phyloP scores from a whole-genome alignment of 2,888 invertebrate genomes.

The Dicycla oo region DNA sequence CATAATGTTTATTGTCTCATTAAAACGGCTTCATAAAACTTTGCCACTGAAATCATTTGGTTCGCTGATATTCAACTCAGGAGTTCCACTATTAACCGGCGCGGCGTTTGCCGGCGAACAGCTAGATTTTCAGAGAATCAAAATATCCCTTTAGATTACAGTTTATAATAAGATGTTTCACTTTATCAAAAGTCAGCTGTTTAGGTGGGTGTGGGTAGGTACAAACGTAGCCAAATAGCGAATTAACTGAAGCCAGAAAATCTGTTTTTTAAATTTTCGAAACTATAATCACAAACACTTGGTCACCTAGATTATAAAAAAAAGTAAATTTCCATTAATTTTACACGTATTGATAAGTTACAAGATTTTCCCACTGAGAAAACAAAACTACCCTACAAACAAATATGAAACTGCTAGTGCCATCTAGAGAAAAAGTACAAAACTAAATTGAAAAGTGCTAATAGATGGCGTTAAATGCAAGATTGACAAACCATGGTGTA shows the following conservation, averaged over 20 bases:
- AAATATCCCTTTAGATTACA: constrained; percentile 6
- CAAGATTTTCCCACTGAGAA: not conserved
- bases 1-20: constrained; percentile 31
- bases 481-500: not conserved
- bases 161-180: constrained; percentile 6
- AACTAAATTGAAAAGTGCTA: not conserved
- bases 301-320: not conserved
- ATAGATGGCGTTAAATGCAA: constrained; percentile 44
- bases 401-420: constrained; percentile 41
- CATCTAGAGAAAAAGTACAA: constrained; percentile 53
- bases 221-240: constrained; percentile 4
- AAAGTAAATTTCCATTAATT: not conserved
- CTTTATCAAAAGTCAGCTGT: constrained; percentile 36
- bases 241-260: constrained; percentile 1
- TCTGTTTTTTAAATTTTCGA: not conserved
- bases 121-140: constrained; percentile 3
- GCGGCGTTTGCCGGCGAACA: constrained; percentile 1
- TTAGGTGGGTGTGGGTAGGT: constrained; percentile 34
- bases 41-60: constrained; percentile 15
- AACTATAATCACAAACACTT: not conserved
- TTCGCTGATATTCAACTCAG: constrained; percentile 10
- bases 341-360: not conserved
- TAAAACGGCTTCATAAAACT: constrained; percentile 18
- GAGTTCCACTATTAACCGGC: constrained; percentile 1
- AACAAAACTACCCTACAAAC: constrained; percentile 35